phyloP scores from a whole-genome alignment of 1,140 invertebrate species.

The Aphaenogaster ashmeadi region DNA sequence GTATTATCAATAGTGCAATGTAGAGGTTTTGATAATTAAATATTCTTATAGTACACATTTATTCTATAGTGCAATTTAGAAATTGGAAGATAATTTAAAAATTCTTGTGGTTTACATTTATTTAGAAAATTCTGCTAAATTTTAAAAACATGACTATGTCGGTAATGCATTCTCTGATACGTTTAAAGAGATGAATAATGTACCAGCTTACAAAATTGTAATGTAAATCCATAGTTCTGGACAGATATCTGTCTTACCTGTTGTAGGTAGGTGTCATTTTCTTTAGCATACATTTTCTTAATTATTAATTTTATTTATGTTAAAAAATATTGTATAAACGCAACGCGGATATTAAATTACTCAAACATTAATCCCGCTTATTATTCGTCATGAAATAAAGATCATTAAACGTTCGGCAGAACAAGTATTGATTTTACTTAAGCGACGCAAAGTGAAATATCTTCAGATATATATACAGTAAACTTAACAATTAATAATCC shows the following conservation, averaged over 20 bases:
- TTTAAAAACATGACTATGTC: not conserved
- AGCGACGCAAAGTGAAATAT: not conserved
- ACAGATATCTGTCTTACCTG: conserved; percentile 52
- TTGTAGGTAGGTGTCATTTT: conserved; percentile 13
- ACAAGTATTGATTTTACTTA: conserved; percentile 6
- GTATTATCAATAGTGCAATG: not conserved
- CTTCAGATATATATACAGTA: not conserved
- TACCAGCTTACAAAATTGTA: conserved; percentile 50
- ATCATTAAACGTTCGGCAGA: not conserved
- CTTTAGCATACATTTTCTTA: not conserved
- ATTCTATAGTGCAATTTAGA: not conserved
- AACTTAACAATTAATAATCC: not conserved
- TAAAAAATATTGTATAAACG: not conserved
- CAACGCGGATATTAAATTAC: conserved; percentile 5
- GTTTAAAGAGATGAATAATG: not conserved
- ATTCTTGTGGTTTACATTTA: not conserved
- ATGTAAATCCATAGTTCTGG: conserved; percentile 5
- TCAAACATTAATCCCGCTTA: not conserved
- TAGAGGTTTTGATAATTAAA: not conserved
- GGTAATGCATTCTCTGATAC: conserved; percentile 7
- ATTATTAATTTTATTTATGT: not conserved
- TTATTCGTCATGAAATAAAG: not conserved
- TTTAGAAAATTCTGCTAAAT: not conserved
- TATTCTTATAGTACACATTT: not conserved
- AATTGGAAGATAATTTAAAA: not conserved